A percentile compares a stretch with the other conserved stretches of the same genome.
These are phyloP conservation scores for Blomia tropicalis DNA, from an alignment of 2,888 invertebrate species.

Conservation along the genomic window DNA sequence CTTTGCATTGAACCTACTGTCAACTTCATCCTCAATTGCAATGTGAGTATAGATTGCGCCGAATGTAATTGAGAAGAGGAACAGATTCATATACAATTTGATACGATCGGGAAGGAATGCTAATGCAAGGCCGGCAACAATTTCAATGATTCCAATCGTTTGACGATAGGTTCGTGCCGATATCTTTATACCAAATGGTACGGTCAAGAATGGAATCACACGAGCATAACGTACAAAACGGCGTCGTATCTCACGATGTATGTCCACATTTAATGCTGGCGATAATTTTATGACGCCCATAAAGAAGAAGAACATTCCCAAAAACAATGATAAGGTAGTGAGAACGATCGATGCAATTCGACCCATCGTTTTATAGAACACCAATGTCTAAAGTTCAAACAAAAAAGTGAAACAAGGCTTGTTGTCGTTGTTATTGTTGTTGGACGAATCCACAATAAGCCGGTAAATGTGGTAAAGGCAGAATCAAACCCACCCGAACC, in stretches of 20 bases:
- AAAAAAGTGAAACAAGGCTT: too few species aligned
- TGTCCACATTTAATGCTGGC: slow-evolving; percentile 76
- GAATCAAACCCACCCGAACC: too few species aligned
- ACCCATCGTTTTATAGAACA: not conserved
- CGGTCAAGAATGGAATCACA: slow-evolving; percentile 69
- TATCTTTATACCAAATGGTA: slow-evolving; percentile 58
- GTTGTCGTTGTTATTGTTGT: too few species aligned
- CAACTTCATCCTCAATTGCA: slow-evolving; percentile 79
- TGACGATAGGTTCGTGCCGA: slow-evolving; percentile 47
- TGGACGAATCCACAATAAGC: too few species aligned
- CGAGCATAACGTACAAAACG: slow-evolving; percentile 92
- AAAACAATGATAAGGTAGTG: slow-evolving; percentile 70
- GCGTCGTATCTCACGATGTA: slow-evolving; percentile 89
- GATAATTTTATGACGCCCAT: slow-evolving; percentile 82
- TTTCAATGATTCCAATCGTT: slow-evolving; percentile 64
- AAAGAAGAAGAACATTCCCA: slow-evolving; percentile 86
- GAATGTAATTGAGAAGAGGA: slow-evolving; percentile 63
- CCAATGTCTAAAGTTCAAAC: too few species aligned
- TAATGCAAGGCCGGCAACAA: slow-evolving; percentile 64
- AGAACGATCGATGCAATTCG: slow-evolving; percentile 47
- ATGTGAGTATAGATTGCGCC: slow-evolving; percentile 82
- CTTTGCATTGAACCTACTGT: slow-evolving; percentile 56
- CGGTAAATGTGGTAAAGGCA: too few species aligned
- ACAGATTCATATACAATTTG: slow-evolving; percentile 72
- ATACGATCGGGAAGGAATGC: slow-evolving; percentile 53